phyloP scores from a whole-genome alignment of 2,113 vertebrate genomes.

The Lipophrys pholis region DNA sequence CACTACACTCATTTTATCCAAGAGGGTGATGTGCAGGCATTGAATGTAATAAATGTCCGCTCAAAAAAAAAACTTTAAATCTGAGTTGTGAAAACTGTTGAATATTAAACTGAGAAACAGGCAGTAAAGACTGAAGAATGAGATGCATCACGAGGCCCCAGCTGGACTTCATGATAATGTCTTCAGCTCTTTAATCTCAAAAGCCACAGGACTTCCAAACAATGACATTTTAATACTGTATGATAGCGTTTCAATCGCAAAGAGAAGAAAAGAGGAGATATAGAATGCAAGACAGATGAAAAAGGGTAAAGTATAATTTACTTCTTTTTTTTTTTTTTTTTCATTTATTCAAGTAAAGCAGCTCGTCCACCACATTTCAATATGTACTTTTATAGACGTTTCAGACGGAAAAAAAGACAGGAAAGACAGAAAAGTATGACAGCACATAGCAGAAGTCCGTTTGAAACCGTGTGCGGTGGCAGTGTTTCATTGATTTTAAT shows the following conservation, averaged over 20 bases:
- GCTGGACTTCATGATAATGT: background rate
- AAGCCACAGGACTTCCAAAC: background rate
- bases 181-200: background rate
- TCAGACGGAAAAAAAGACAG: constrained; percentile 41
- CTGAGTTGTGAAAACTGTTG: background rate
- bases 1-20: too few species aligned
- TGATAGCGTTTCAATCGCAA: constrained; percentile 2
- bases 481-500: constrained; percentile 74
- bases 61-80: too few species aligned
- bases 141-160: background rate
- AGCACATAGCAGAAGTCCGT: constrained; percentile 47
- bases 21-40: too few species aligned
- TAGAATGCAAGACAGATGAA: constrained; percentile 19
- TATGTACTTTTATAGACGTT: constrained; percentile 22
- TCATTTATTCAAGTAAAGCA: constrained; percentile 20
- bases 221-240: background rate
- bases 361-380: constrained; percentile 29
- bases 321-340: background rate
- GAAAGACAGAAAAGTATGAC: constrained; percentile 48
- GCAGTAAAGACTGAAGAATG: background rate
- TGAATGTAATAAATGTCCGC: too few species aligned
- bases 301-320: constrained; percentile 23
- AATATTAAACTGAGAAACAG: background rate
- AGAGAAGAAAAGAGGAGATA: constrained; percentile 5
- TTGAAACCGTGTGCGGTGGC: constrained; percentile 63